phyloP scores from a whole-genome alignment of 2,888 invertebrate genomes.

The Antheraea assamensis region DNA sequence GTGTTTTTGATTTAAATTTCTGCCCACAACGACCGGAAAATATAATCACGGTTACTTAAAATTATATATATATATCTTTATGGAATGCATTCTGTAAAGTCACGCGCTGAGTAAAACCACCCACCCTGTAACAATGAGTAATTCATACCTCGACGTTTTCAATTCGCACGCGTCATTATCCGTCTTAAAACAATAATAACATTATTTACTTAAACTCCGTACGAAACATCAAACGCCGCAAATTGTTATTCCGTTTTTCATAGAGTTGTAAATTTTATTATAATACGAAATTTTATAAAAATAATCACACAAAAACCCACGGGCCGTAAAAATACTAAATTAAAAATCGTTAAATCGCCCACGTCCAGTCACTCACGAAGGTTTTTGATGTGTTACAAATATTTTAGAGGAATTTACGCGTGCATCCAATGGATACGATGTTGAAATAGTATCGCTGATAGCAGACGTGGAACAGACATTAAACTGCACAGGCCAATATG shows the following conservation, averaged over 20 bases:
- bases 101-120: constrained; percentile 10
- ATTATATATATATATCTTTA: neutral
- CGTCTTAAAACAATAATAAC: constrained; percentile 3
- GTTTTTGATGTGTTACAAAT: neutral
- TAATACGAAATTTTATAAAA: constrained; percentile 29
- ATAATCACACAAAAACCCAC: constrained; percentile 25
- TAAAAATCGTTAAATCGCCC: constrained; percentile 9
- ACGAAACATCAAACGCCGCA: constrained; percentile 13
- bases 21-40: neutral
- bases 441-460: neutral
- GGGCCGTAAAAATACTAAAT: constrained; percentile 10
- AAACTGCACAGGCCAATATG: too few relatives aligned
- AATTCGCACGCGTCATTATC: neutral
- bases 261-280: constrained; percentile 21
- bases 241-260: constrained; percentile 13
- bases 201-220: constrained; percentile 2
- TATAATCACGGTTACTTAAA: neutral
- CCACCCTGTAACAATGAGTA: constrained; percentile 8
- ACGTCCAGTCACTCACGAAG: neutral
- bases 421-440: neutral
- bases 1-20: neutral
- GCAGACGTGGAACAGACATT: too few relatives aligned
- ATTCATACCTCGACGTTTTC: neutral
- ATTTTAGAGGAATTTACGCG: neutral
- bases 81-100: neutral